Evolutionary conservation across 2,113 vertebrate genomes (phyloP).

Genomic region (Ornithorhynchus anatinus): DNA sequence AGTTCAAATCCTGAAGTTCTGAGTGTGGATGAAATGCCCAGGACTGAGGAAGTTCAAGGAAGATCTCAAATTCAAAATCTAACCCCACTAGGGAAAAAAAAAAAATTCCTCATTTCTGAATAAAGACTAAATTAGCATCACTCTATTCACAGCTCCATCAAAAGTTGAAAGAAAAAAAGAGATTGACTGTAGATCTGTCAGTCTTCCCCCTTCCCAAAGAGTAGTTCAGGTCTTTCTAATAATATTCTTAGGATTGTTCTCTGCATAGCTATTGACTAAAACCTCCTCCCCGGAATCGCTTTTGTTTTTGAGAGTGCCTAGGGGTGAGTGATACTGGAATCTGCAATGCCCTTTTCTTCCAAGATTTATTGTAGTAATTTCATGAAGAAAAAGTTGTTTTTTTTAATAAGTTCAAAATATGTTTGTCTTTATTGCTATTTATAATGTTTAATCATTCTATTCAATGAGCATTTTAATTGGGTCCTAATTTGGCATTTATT

Average conservation of each 20-base stretch:
- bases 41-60: neutral
- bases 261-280: neutral
- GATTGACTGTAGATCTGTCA: neutral
- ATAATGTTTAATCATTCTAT: constrained; percentile 12
- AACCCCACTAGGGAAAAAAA: neutral
- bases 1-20: constrained; percentile 14
- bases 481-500: neutral
- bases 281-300: neutral
- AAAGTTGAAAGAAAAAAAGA: constrained; percentile 8
- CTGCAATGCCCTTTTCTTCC: neutral
- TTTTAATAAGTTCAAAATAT: neutral
- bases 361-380: neutral
- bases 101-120: constrained; percentile 27
- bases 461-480: neutral
- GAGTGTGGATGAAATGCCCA: constrained; percentile 27
- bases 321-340: neutral
- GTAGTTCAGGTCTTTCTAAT: too few species aligned
- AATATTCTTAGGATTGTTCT: neutral
- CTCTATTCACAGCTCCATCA: constrained; percentile 10
- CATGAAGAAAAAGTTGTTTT: neutral
- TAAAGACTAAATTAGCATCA: constrained; percentile 38
- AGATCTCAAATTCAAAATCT: constrained; percentile 22
- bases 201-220: too few species aligned
- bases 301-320: neutral
- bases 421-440: neutral